Conservation (phyloP, 2,888 invertebrate genomes). For the Cyclophora albipunctata region DNA sequence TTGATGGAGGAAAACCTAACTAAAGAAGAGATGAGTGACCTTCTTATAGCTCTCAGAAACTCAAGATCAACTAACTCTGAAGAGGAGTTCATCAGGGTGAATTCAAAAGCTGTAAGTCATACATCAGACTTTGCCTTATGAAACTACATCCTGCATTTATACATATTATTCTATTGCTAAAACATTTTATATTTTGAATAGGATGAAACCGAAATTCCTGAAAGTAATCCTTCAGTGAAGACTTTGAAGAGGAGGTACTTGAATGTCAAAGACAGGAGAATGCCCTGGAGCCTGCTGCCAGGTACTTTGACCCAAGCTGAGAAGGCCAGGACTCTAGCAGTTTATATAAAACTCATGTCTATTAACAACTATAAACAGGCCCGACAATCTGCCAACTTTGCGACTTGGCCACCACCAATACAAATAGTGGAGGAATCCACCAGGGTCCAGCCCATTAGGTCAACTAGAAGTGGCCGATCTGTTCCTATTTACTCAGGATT, state of each 20-base stretch:
- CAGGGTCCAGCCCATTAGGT: constrained; percentile 49
- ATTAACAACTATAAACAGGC: constrained; percentile 59
- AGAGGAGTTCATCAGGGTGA: constrained; percentile 42
- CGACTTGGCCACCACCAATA: constrained; percentile 59
- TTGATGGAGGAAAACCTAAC: constrained; percentile 61
- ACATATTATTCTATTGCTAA: no score
- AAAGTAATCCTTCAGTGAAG: constrained; percentile 25
- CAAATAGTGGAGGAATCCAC: constrained; percentile 61
- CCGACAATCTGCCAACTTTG: constrained; percentile 48
- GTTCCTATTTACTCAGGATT: constrained; percentile 60
- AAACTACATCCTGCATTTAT: no score
- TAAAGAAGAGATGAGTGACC: constrained; percentile 65
- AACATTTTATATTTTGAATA: no score
- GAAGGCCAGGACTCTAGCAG: constrained; percentile 57
- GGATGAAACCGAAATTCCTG: neutral
- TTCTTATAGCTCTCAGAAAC: constrained; percentile 59
- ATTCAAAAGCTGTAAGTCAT: constrained; percentile 22
- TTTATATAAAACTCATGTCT: constrained; percentile 64
- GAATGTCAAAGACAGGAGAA: constrained; percentile 57
- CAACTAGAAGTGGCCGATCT: constrained; percentile 61
- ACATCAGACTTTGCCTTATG: no score
- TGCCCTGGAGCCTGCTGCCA: constrained; percentile 67
- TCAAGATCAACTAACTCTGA: constrained; percentile 55
- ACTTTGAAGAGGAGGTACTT: constrained; percentile 54
- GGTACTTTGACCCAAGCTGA: constrained; percentile 48